A percentile compares a stretch with the other conserved stretches of the same genome.
phyloP scores from a whole-genome alignment of 2,113 vertebrate species.

The Columbina picui region DNA sequence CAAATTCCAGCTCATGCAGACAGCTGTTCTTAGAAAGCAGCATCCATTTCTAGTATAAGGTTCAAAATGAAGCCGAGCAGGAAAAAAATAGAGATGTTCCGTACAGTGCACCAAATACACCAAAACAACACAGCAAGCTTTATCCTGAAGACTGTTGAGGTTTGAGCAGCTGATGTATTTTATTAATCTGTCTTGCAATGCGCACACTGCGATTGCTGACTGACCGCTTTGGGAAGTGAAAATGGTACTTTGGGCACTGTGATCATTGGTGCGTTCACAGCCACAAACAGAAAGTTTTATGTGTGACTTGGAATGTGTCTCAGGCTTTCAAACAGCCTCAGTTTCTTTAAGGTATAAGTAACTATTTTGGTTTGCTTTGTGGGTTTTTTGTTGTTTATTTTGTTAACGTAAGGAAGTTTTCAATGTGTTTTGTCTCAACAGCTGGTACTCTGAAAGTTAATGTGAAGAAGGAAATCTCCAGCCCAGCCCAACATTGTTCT shows the following conservation, averaged over 20 bases:
- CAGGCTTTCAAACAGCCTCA: neutral
- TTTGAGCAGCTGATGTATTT: neutral
- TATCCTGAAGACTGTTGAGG: neutral
- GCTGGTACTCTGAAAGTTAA: constrained; percentile 83
- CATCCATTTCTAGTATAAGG: neutral
- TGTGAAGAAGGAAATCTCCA: constrained; percentile 92
- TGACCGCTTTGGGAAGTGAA: neutral
- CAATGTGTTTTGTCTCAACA: constrained; percentile 65
- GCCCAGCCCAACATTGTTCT: constrained; percentile 90
- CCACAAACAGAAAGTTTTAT: neutral
- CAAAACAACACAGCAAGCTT: neutral
- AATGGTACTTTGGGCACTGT: neutral
- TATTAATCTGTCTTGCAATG: neutral
- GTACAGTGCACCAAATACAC: neutral
- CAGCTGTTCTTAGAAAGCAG: neutral
- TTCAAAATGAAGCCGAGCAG: neutral
- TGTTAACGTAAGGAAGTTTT: constrained; percentile 41
- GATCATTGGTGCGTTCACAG: neutral
- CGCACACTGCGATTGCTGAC: neutral
- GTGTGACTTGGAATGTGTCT: neutral
- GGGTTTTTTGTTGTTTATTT: neutral
- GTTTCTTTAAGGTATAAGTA: neutral
- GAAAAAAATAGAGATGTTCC: neutral
- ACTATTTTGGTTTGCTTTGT: neutral
- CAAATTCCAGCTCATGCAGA: neutral